Evolutionary conservation across 2,113 vertebrate species (phyloP), one percentile per base, ranked within the genome.

Genomic region (Xiphias gladius): DNA sequence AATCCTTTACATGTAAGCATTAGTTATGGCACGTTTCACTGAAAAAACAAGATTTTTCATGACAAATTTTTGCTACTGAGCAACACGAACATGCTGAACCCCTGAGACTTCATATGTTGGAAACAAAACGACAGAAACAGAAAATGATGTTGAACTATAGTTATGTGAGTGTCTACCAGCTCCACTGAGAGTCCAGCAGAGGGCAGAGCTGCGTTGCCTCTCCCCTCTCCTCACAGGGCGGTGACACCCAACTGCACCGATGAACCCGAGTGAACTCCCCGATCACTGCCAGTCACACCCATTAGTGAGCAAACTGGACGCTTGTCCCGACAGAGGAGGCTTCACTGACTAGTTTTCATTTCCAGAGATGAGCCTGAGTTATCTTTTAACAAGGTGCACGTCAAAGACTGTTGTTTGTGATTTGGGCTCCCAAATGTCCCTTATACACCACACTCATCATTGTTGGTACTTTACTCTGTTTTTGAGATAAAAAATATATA

Each of bases 111-210:
- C 10, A 57, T 2, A 50, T 35, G 24, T 24, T 63, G 4, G 43
- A 55, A 0, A 24, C 43, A 52, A 57, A 30, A 58, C 39, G 50
- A 1, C 14, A 35, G 32, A 35, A 35, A 35, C 32, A 35, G 3
- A 35, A 35, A 6, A 6, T 35, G 32, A 35, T 35, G 32, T 35
- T 35, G 6, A 6, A 35, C 32, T 4, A 35, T 6, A 4, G 3
- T 35, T 3, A 35, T 35, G 24, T 63, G 2, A 54, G 11, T 28
- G 17, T 46, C 20, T 55, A 30, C 28, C 28, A 8, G 50, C 10
- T 76, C 2, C 43, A 62, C 70, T 57, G 10, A 37, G 46, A 55
- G 43, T 48, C 73, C 76, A 86, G 41, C 78, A 86, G 67, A 32
- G 75, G 75, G 82, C 82, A 86, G 76, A 37, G 19, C 7, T 58